Conservation (phyloP, 1,140 invertebrate genomes). For the Danaus plexippus region DNA sequence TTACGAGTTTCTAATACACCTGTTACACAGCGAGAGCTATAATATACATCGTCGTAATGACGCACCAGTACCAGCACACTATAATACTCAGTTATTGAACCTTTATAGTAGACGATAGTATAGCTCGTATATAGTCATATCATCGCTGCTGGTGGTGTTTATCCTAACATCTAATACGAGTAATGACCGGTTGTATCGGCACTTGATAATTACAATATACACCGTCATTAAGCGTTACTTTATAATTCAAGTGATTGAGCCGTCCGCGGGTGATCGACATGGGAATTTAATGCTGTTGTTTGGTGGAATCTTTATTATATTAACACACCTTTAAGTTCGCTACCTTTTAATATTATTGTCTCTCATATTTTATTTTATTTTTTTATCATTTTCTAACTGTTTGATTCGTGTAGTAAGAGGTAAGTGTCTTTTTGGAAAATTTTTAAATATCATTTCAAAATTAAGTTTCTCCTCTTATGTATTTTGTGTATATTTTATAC, state of each 20-base stretch:
- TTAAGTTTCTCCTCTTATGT: too few species aligned
- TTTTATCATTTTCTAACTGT: too few species aligned
- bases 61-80: neutral
- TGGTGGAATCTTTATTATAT: neutral
- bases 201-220: constrained; percentile 39
- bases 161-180: constrained; percentile 10
- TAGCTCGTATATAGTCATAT: too few species aligned
- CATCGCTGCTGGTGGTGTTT: neutral
- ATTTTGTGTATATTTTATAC: too few species aligned
- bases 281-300: constrained; percentile 18
- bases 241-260: constrained; percentile 39
- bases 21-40: constrained; percentile 6
- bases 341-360: too few species aligned
- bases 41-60: neutral
- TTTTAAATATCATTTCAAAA: too few species aligned
- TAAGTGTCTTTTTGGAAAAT: too few species aligned
- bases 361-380: too few species aligned
- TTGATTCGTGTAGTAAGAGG: too few species aligned
- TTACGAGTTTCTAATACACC: constrained; percentile 9
- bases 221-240: constrained; percentile 36
- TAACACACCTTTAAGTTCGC: neutral
- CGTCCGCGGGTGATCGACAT: constrained; percentile 32
- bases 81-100: too few species aligned
- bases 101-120: too few species aligned
- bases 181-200: constrained; percentile 22